A percentile compares a stretch with the other conserved stretches of the same genome.
Evolutionary conservation across 2,113 vertebrate species (phyloP).

Genomic region (Zosterops borbonicus): DNA sequence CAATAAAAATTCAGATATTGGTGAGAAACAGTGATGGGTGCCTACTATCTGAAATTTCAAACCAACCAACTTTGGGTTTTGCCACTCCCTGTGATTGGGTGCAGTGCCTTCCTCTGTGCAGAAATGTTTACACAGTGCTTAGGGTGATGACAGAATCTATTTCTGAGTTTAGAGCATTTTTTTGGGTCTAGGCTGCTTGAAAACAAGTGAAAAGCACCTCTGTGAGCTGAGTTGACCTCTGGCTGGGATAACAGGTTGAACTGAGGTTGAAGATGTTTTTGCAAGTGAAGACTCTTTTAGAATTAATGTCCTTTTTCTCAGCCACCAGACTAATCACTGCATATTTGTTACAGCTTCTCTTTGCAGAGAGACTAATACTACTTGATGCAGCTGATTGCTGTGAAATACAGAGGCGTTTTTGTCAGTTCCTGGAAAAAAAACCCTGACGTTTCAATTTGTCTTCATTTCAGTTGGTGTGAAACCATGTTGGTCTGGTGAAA

Average conservation of each 20-base stretch:
- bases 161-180: not conserved
- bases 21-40: not conserved
- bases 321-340: not conserved
- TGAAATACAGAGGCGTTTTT: conserved; percentile 48
- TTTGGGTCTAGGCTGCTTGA: not conserved
- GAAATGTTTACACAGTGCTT: not conserved
- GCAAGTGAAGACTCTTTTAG: not conserved
- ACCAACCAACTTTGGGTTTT: not conserved
- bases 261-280: not conserved
- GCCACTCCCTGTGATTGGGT: not conserved
- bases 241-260: not conserved
- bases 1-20: not conserved
- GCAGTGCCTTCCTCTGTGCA: not conserved
- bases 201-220: conserved; percentile 4
- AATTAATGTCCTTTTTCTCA: not conserved
- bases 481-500: not conserved
- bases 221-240: conserved; percentile 3
- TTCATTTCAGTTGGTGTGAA: conserved; percentile 37
- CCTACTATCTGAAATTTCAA: not conserved
- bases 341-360: not conserved
- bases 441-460: conserved; percentile 25
- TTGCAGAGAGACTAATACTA: not conserved
- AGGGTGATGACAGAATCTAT: not conserved
- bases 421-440: conserved; percentile 48
- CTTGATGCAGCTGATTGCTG: conserved; percentile 14